These are phyloP conservation scores for Eriosoma lanigerum DNA, from an alignment of 1,140 invertebrate species.

Conservation along the genomic window DNA sequence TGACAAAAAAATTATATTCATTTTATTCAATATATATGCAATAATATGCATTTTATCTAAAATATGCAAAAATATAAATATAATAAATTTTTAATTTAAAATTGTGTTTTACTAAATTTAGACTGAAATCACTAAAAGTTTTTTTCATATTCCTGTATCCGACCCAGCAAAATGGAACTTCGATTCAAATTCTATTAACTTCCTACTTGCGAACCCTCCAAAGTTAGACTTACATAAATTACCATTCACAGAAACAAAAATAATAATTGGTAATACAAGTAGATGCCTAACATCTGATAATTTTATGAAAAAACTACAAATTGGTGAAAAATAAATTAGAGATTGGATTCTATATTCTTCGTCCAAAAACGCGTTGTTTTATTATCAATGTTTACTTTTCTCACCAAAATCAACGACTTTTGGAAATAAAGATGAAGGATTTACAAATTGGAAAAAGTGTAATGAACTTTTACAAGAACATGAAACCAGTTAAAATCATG, in stretches of 20 bases:
- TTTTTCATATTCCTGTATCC: background rate
- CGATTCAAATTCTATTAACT: slow-evolving; percentile 31
- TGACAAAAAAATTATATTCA: too few species aligned
- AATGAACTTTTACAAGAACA: slow-evolving; percentile 20
- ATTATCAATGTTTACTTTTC: slow-evolving; percentile 6
- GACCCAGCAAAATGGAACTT: slow-evolving; percentile 26
- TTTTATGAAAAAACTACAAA: slow-evolving; percentile 26
- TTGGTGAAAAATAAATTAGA: slow-evolving; percentile 30
- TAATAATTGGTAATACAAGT: slow-evolving; percentile 25
- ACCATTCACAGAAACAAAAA: slow-evolving; percentile 34
- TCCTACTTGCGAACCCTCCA: slow-evolving; percentile 22
- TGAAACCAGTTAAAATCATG: slow-evolving; percentile 21
- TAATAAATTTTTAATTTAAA: too few species aligned
- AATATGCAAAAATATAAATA: too few species aligned
- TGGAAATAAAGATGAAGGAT: slow-evolving; percentile 19
- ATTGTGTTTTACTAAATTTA: too few species aligned
- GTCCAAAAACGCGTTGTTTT: slow-evolving; percentile 17
- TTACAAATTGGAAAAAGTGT: slow-evolving; percentile 40
- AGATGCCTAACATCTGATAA: slow-evolving; percentile 22
- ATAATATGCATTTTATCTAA: too few species aligned
- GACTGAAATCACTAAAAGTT: slow-evolving; percentile 2
- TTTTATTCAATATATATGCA: too few species aligned
- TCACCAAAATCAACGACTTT: slow-evolving; percentile 8
- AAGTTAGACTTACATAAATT: slow-evolving; percentile 21
- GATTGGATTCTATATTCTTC: slow-evolving; percentile 19